Evolutionary conservation across 2,888 invertebrate genomes (phyloP).

Genomic region (Abscondita cerata): DNA sequence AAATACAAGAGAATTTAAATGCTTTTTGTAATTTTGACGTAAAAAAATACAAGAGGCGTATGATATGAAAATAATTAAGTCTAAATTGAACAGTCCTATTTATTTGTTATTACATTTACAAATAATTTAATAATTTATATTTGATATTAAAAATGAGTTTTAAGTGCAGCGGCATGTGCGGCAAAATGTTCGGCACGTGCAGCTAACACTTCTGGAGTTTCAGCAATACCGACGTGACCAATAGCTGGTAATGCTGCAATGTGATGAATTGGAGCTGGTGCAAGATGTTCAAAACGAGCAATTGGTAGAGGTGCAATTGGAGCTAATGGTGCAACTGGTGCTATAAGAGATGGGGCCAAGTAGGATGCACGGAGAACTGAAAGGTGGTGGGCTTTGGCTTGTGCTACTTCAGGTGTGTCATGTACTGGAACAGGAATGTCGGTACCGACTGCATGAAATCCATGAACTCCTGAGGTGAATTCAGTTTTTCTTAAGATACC

Average conservation of each 20-base stretch:
- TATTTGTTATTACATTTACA: too few species aligned
- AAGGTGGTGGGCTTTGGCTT: conserved; percentile 39
- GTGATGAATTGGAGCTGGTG: not conserved
- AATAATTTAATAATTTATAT: too few species aligned
- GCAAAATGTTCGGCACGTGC: conserved; percentile 38
- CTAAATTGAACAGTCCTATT: too few species aligned
- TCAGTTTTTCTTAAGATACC: conserved; percentile 35
- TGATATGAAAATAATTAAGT: too few species aligned
- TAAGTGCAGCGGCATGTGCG: conserved; percentile 26
- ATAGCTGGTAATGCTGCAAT: conserved; percentile 11
- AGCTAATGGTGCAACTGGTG: conserved; percentile 15
- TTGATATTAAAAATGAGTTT: not conserved
- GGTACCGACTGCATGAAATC: conserved; percentile 36
- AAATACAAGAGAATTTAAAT: too few species aligned
- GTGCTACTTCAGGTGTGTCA: conserved; percentile 44
- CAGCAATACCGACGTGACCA: conserved; percentile 3
- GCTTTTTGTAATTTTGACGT: too few species aligned
- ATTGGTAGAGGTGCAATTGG: conserved; percentile 7
- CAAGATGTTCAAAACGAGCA: not conserved
- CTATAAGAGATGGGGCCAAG: conserved; percentile 11
- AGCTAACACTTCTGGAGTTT: conserved; percentile 43
- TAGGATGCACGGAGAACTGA: conserved; percentile 16
- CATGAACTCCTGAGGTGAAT: conserved; percentile 36
- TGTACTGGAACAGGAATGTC: conserved; percentile 39
- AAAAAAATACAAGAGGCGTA: too few species aligned